phyloP scores from a whole-genome alignment of 2,888 invertebrate species.

The Brenthis daphne region DNA sequence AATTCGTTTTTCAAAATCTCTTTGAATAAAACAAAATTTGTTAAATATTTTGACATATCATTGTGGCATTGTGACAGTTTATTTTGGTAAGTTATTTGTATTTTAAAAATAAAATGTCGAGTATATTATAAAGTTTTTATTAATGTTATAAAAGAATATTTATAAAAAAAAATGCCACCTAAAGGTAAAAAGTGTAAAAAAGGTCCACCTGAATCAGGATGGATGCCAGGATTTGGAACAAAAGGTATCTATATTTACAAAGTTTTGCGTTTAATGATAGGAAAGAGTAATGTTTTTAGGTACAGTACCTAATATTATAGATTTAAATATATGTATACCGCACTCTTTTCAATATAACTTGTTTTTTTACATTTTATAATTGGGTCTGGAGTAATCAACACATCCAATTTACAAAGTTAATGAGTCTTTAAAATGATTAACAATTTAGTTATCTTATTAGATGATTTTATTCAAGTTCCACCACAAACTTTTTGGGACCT shows the following conservation, averaged over 20 bases:
- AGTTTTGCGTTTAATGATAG: no score
- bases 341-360: no score
- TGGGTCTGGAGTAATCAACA: no score
- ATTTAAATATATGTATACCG: no score
- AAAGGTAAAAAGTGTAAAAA: slow-evolving; percentile 64
- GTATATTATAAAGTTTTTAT: slow-evolving; percentile 38
- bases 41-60: slow-evolving; percentile 4
- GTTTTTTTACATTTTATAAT: no score
- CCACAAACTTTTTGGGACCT: no score
- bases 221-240: slow-evolving; percentile 74
- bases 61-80: slow-evolving; percentile 35
- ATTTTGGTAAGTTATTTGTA: slow-evolving; percentile 43
- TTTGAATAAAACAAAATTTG: slow-evolving; percentile 12
- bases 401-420: no score
- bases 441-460: no score
- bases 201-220: slow-evolving; percentile 73
- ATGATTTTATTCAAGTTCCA: no score
- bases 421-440: no score
- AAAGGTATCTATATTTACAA: slow-evolving; percentile 57
- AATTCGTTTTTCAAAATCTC: slow-evolving; percentile 10
- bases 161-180: slow-evolving; percentile 59
- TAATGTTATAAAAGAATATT: slow-evolving; percentile 38
- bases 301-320: background rate
- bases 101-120: slow-evolving; percentile 42
- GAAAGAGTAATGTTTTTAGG: no score